Conservation (phyloP, 1,140 invertebrate species). For the silkworm (Bombyx mori) region DNA sequence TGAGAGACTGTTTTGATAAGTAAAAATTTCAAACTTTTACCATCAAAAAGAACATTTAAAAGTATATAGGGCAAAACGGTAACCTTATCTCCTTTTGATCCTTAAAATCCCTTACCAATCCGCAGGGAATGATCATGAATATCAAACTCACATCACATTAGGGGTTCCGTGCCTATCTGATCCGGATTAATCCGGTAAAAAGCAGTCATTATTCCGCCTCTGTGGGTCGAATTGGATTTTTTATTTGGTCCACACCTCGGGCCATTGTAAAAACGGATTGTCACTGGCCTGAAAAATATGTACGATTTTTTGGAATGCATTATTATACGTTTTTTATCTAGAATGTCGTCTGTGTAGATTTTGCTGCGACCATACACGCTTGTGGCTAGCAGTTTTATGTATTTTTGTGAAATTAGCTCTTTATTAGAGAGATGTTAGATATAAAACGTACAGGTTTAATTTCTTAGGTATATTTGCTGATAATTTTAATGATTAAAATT, state of each 20-base stretch:
- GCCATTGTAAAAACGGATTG: constrained; percentile 31
- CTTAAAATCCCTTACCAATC: constrained; percentile 17
- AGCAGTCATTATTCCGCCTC: constrained; percentile 65
- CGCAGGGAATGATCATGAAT: constrained; percentile 47
- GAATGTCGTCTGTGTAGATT: too few relatives aligned
- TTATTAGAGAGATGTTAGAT: too few relatives aligned
- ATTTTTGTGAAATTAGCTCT: too few relatives aligned
- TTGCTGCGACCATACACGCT: too few relatives aligned
- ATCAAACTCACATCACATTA: constrained; percentile 53
- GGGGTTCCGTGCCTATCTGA: constrained; percentile 42
- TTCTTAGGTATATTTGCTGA: too few relatives aligned
- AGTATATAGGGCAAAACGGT: not conserved
- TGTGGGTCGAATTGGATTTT: constrained; percentile 52
- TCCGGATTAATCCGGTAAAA: constrained; percentile 63
- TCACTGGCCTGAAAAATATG: constrained; percentile 26
- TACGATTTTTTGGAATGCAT: too few relatives aligned
- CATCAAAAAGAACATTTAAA: not conserved
- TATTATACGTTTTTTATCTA: too few relatives aligned
- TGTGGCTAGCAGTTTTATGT: too few relatives aligned
- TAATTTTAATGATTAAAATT: too few relatives aligned
- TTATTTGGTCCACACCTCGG: constrained; percentile 55
- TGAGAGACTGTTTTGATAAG: too few relatives aligned
- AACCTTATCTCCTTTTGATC: constrained; percentile 7
- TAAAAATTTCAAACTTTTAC: not conserved
- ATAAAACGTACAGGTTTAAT: too few relatives aligned